These are phyloP conservation scores for Collichthys lucidus DNA, from an alignment of 2,113 vertebrate genomes.

Conservation along the genomic window DNA sequence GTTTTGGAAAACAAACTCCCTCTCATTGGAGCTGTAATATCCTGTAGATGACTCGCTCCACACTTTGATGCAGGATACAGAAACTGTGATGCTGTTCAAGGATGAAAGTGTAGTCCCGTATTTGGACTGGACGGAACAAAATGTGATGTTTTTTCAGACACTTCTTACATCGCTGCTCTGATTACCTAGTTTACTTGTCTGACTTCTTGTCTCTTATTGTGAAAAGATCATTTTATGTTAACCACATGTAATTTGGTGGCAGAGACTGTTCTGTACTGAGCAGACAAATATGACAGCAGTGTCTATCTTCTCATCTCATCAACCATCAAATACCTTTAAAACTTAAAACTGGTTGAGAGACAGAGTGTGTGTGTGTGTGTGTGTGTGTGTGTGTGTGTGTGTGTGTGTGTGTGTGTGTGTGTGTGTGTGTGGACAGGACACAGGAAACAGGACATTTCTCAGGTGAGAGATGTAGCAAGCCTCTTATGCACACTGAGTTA, in stretches of 20 bases:
- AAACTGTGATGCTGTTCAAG: not conserved
- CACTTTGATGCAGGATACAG: not conserved
- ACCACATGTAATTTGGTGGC: not conserved
- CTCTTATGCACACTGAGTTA: not conserved
- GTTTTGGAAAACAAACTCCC: slow-evolving; percentile 16
- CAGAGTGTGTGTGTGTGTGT: no score
- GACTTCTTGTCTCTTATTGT: no score
- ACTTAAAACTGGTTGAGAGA: not conserved
- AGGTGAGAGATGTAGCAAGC: not conserved
- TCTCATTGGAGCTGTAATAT: not conserved
- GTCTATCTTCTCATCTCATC: not conserved
- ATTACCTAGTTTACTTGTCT: not conserved
- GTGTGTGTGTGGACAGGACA: no score
- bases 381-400: no score
- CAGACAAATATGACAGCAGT: not conserved
- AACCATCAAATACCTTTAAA: not conserved
- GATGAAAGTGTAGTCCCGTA: no score
- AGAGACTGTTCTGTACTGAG: not conserved
- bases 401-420: no score
- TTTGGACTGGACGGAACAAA: not conserved
- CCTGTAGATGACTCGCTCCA: not conserved
- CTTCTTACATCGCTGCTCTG: not conserved
- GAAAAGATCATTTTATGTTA: not conserved
- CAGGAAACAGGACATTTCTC: not conserved
- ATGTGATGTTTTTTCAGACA: not conserved